Evolutionary conservation across 2,113 vertebrate genomes (phyloP).

Genomic region (Brevimyrus niger): DNA sequence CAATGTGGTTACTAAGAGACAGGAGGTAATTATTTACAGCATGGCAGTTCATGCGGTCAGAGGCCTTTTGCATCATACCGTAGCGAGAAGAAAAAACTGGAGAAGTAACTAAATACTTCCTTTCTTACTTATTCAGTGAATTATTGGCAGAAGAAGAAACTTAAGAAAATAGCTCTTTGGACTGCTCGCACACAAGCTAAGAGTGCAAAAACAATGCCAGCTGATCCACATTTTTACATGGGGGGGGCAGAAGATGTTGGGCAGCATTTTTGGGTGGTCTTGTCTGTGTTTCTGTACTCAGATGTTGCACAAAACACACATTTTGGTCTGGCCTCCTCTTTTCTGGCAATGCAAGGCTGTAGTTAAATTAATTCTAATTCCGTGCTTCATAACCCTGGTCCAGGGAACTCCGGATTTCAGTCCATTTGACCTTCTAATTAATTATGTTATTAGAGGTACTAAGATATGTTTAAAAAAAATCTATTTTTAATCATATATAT

Average conservation of each 20-base stretch:
- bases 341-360: not conserved
- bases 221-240: not conserved
- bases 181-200: not conserved
- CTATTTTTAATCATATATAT: not conserved
- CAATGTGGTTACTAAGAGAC: constrained; percentile 43
- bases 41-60: constrained; percentile 22
- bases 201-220: not conserved
- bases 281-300: not conserved
- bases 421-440: not conserved
- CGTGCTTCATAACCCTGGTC: not conserved
- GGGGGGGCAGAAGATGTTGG: not conserved
- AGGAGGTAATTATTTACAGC: constrained; percentile 30
- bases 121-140: not conserved
- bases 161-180: not conserved
- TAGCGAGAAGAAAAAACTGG: constrained; percentile 12
- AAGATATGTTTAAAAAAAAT: not conserved
- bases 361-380: not conserved
- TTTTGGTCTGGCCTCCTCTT: not conserved
- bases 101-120: constrained; percentile 9
- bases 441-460: not conserved
- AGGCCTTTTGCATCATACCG: constrained; percentile 14
- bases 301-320: not conserved
- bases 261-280: constrained; percentile 9
- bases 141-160: not conserved
- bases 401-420: not conserved